Percentiles rank a stretch among this genome's conserved stretches.
Evolutionary conservation across 2,888 invertebrate genomes (phyloP).

Genomic region (Strigamia maritima): DNA sequence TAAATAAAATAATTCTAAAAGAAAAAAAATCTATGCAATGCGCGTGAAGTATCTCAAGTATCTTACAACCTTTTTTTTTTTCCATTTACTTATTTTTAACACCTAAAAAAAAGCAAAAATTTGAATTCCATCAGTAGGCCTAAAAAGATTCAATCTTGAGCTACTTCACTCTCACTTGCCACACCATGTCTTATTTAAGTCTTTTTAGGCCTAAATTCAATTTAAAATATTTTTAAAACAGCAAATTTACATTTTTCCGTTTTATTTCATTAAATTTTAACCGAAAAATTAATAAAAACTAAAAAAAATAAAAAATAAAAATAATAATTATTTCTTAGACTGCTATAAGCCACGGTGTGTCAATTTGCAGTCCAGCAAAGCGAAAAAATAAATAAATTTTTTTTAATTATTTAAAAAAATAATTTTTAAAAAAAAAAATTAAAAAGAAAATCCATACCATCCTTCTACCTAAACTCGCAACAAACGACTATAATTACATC

Average conservation of each 20-base stretch:
- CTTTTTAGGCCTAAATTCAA: conserved; percentile 15
- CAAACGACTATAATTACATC: neutral
- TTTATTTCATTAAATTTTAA: neutral
- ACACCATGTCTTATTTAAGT: conserved; percentile 14
- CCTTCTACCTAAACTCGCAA: neutral
- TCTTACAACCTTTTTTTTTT: neutral
- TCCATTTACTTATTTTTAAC: neutral
- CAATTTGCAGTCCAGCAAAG: conserved; percentile 13
- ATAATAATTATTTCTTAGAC: too few species aligned
- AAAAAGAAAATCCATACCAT: conserved; percentile 7
- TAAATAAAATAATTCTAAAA: neutral
- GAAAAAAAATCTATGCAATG: conserved; percentile 6
- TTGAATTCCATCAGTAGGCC: neutral
- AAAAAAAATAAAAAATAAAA: neutral
- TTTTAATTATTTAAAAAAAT: neutral
- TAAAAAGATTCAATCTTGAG: conserved; percentile 17
- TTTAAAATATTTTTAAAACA: neutral
- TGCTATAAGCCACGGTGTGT: conserved; percentile 15
- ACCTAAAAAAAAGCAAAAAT: neutral
- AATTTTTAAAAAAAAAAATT: neutral
- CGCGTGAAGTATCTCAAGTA: conserved; percentile 24
- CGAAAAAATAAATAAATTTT: neutral
- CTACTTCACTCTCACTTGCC: conserved; percentile 31
- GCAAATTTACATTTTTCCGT: neutral
- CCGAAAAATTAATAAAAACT: neutral